Conservation (phyloP, 2,113 vertebrate species). For the Psittacus erithacus region DNA sequence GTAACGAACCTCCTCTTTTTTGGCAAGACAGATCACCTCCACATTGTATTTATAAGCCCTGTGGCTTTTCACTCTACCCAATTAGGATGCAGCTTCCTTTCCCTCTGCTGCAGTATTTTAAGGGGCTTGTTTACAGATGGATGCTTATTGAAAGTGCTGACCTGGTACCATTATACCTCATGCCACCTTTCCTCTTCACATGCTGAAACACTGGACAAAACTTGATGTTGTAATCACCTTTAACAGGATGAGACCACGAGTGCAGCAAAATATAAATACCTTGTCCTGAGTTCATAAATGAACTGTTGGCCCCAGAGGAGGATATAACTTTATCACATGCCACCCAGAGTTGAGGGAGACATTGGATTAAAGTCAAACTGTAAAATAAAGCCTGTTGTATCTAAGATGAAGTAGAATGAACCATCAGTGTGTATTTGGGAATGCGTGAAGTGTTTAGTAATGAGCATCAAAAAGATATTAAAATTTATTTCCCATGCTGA, state of each 20-base stretch:
- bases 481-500: constrained; percentile 41
- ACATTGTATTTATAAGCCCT: constrained; percentile 61
- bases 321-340: not conserved
- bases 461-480: constrained; percentile 17
- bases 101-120: constrained; percentile 18
- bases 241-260: not conserved
- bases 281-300: not conserved
- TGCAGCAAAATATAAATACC: not conserved
- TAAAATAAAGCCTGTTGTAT: not conserved
- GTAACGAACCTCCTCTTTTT: constrained; percentile 85
- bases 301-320: not conserved
- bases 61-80: constrained; percentile 71
- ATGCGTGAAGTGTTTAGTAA: not conserved
- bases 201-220: constrained; percentile 12
- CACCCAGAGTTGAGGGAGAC: not conserved
- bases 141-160: constrained; percentile 39
- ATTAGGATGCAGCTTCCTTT: constrained; percentile 62
- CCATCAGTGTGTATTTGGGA: not conserved
- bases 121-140: constrained; percentile 34
- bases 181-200: constrained; percentile 38
- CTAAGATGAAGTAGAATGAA: not conserved
- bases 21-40: constrained; percentile 70
- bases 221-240: constrained; percentile 28
- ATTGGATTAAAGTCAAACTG: not conserved
- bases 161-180: constrained; percentile 33